A percentile compares a stretch with the other conserved stretches of the same genome.
These are phyloP conservation scores for Epinotia bilunana DNA, from an alignment of 2,888 invertebrate genomes.

Conservation along the genomic window DNA sequence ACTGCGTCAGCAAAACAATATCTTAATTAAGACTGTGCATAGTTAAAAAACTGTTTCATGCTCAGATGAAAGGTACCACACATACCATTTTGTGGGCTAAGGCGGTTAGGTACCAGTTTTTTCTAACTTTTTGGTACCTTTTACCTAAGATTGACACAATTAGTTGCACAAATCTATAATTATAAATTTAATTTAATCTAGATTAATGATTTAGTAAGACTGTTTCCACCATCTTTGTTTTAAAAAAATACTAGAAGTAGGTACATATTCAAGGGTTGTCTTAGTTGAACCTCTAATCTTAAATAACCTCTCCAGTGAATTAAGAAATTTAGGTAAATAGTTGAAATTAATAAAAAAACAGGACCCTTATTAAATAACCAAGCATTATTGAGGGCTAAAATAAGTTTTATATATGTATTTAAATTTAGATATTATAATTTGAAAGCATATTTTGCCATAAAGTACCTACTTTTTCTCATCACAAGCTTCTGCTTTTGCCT, in stretches of 20 bases:
- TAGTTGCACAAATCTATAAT: constrained; percentile 8
- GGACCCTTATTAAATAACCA: neutral
- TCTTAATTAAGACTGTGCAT: neutral
- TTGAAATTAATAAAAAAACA: neutral
- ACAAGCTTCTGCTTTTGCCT: no score
- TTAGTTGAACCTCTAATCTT: neutral
- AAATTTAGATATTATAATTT: neutral
- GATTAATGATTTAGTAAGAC: no score
- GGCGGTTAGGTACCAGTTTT: no score
- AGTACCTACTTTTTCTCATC: neutral
- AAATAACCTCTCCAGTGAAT: neutral
- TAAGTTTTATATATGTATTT: neutral
- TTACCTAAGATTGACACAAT: neutral
- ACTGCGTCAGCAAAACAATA: neutral
- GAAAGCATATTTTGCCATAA: neutral
- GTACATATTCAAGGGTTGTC: neutral
- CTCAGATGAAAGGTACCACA: no score
- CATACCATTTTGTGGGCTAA: no score
- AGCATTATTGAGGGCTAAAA: neutral
- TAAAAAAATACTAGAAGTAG: neutral
- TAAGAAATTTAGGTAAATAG: neutral
- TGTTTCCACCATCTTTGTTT: neutral
- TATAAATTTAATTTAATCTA: neutral
- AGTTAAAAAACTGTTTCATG: neutral
- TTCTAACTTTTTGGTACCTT: no score